Percentiles rank a stretch among this genome's conserved stretches.
Conservation (phyloP, 2,888 invertebrate genomes). For the Apoderus coryli region DNA sequence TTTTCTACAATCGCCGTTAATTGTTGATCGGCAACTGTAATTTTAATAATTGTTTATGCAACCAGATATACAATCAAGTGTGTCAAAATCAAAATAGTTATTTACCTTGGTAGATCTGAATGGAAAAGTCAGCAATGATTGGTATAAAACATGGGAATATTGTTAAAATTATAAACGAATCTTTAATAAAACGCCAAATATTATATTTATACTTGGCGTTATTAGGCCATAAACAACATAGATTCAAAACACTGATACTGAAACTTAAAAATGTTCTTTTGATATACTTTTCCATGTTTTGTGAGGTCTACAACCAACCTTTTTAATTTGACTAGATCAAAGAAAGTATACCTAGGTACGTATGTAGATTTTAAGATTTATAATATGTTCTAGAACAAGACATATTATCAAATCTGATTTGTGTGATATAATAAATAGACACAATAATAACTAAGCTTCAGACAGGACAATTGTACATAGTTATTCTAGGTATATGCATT, state of each 20-base stretch:
- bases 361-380: too few relatives aligned
- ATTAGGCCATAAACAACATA: slow-evolving; percentile 14
- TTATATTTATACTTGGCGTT: slow-evolving; percentile 9
- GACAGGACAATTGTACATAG: too few relatives aligned
- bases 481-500: too few relatives aligned
- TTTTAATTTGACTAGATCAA: too few relatives aligned
- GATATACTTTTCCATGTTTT: too few relatives aligned
- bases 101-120: slow-evolving; percentile 10
- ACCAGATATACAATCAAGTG: too few relatives aligned
- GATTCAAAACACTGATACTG: slow-evolving; percentile 14
- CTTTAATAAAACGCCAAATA: slow-evolving; percentile 12
- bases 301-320: too few relatives aligned
- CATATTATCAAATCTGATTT: too few relatives aligned
- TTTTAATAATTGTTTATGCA: background rate
- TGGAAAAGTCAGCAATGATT: slow-evolving; percentile 16
- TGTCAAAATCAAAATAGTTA: background rate
- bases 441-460: too few relatives aligned
- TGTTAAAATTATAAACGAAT: slow-evolving; percentile 15
- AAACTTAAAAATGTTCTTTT: slow-evolving; percentile 15
- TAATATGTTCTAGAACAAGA: too few relatives aligned
- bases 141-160: slow-evolving; percentile 17
- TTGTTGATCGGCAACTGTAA: slow-evolving; percentile 13
- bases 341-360: too few relatives aligned
- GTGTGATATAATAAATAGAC: too few relatives aligned
- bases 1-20: slow-evolving; percentile 17